phyloP scores from a whole-genome alignment of 2,888 invertebrate species.

The Lasioglossum villosulum region DNA sequence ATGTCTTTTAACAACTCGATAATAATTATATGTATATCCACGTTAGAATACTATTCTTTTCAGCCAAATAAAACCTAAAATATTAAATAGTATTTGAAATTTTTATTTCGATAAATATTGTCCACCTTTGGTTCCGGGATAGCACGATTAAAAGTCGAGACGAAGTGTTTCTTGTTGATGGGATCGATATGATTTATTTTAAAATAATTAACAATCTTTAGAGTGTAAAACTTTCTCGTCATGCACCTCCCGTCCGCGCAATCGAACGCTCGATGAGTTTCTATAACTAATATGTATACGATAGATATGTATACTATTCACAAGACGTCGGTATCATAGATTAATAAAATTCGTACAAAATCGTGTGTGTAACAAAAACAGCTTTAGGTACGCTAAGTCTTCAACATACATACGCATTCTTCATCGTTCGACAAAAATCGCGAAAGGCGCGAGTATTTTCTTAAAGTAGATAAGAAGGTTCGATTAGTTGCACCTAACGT shows the following conservation, averaged over 20 bases:
- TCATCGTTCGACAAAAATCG: conserved; percentile 23
- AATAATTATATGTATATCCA: too few relatives aligned
- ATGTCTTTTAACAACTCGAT: too few relatives aligned
- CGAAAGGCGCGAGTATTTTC: conserved; percentile 48
- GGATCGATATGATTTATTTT: conserved; percentile 75
- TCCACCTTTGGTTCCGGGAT: neutral
- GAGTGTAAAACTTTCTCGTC: conserved; percentile 65
- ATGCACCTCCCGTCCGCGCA: conserved; percentile 39
- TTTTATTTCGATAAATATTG: too few relatives aligned
- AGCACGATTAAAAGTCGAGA: neutral
- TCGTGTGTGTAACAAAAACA: conserved; percentile 81
- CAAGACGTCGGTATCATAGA: conserved; percentile 66
- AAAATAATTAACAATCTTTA: conserved; percentile 81
- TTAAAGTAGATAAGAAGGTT: neutral
- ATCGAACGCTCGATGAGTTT: conserved; percentile 57
- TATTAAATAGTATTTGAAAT: too few relatives aligned
- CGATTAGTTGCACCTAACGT: conserved; percentile 32
- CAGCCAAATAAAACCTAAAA: too few relatives aligned
- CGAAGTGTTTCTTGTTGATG: conserved; percentile 20
- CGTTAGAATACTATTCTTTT: too few relatives aligned
- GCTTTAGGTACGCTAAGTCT: conserved; percentile 72
- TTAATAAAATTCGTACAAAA: conserved; percentile 82
- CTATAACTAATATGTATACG: conserved; percentile 67
- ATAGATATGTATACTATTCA: conserved; percentile 83
- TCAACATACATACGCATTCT: conserved; percentile 75